Base-by-base conservation (phyloP, 2,797 vertebrate species). In the Aeoliscus strigatus region DNA sequence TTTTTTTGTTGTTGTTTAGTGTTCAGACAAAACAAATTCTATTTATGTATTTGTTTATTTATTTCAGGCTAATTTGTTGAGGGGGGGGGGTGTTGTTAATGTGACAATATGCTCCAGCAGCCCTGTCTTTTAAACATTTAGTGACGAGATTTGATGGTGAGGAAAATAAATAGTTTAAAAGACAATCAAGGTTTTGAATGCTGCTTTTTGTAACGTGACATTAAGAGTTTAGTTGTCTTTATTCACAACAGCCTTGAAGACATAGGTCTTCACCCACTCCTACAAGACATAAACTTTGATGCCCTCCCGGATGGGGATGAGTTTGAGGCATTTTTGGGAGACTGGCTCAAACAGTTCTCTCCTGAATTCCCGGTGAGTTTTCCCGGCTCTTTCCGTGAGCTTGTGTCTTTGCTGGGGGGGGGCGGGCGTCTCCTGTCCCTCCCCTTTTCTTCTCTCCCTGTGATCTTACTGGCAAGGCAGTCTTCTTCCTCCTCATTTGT, bases 211-310 rank as follows among this genome's bases (percentile, higher is more conserved):
- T 90, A 90, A 91, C 68, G 62, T 89, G 89, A 92, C 87, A 90
- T 92, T 94, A 93, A 92, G 92, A 91, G 90, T 89, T 87, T 86
- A 96, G 92, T 94, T 85, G 92, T 98, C 92, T 95, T 90, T 96
- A 94, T 93, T 90, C 91, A 75, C 64, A 86, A 93, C 91, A 94
- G 93, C 91, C 89, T 87, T 82, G 89, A 94, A 92, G 91, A 94
- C 86, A 84, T 93, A 93, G 90, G 75, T 93, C 86, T 90, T 88
- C 88, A 90, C 70, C 91, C 82, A 84, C 89, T 93, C 87, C 90
- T 94, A 89, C 87, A 91, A 91, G 93, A 89, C 82, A 90, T 94
- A 92, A 85, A 91, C 82, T 88, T 89, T 90, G 90, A 90, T 77
- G 88, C 85, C 87, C 90, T 91, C 80, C 87, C 89, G 77, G 90